These are phyloP conservation scores for Micrastur ruficollis DNA, from an alignment of 2,797 vertebrate genomes.

Conservation along the genomic window DNA sequence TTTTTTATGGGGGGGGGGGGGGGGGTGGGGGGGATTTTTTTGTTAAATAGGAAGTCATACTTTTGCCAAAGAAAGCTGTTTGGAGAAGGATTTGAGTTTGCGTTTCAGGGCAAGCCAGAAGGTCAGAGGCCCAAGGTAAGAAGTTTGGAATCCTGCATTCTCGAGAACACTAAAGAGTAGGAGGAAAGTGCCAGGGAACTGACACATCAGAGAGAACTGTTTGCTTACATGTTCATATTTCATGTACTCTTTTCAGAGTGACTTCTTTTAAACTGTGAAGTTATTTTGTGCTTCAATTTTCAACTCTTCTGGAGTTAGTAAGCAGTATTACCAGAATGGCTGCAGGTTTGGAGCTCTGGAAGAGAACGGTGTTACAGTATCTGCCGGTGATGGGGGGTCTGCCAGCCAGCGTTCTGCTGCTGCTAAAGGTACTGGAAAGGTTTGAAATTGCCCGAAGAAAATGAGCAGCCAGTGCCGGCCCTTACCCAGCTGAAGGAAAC, in stretches of 20 bases:
- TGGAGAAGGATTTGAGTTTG: background rate
- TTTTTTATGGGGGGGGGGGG: background rate
- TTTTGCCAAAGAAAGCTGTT: background rate
- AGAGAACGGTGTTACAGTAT: accelerated
- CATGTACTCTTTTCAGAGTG: background rate
- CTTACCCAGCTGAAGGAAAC: accelerated
- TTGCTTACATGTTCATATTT: background rate
- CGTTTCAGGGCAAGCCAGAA: background rate
- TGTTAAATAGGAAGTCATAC: background rate
- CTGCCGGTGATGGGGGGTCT: background rate
- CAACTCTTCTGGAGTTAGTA: background rate
- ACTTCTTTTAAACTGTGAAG: background rate
- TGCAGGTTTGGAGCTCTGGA: background rate
- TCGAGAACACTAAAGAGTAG: background rate
- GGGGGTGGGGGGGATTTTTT: too few species aligned
- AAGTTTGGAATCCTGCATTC: background rate
- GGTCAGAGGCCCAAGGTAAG: background rate
- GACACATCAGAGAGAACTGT: too few species aligned
- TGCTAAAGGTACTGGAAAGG: accelerated
- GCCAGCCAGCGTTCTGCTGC: accelerated
- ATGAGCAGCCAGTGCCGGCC: background rate
- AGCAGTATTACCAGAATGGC: background rate
- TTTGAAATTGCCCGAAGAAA: accelerated
- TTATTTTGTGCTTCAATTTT: background rate
- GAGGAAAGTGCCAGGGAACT: background rate